Conservation (phyloP, 2,888 invertebrate genomes). For the Spisula solida region DNA sequence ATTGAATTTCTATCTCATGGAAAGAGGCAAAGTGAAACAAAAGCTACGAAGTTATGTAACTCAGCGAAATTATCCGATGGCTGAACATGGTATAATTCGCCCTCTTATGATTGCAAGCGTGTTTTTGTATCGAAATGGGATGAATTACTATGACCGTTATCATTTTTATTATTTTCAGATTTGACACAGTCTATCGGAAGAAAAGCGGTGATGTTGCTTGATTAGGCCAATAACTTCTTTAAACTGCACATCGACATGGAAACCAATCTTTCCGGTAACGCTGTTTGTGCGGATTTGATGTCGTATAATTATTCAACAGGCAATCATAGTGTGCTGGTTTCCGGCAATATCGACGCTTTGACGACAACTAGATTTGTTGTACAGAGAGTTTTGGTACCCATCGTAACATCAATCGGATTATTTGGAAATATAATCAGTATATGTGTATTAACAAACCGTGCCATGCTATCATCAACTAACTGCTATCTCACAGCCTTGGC, state of each 20-base stretch:
- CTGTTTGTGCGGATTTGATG: not conserved
- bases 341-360: conserved; percentile 63
- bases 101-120: too few species aligned
- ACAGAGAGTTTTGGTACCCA: conserved; percentile 81
- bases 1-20: too few species aligned
- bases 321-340: not conserved
- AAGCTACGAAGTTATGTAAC: too few species aligned
- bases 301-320: not conserved
- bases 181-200: not conserved
- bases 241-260: not conserved
- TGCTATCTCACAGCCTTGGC: conserved; percentile 92
- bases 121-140: too few species aligned
- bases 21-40: too few species aligned
- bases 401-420: conserved; percentile 81
- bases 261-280: not conserved
- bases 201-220: not conserved
- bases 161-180: not conserved
- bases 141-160: too few species aligned
- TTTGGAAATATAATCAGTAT: conserved; percentile 85
- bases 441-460: conserved; percentile 82
- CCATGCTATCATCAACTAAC: conserved; percentile 86
- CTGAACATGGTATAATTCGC: too few species aligned
- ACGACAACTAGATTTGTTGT: conserved; percentile 79
- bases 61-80: too few species aligned
- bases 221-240: not conserved